These are phyloP conservation scores for Elysia chlorotica DNA, from an alignment of 1,140 invertebrate species.

Conservation along the genomic window DNA sequence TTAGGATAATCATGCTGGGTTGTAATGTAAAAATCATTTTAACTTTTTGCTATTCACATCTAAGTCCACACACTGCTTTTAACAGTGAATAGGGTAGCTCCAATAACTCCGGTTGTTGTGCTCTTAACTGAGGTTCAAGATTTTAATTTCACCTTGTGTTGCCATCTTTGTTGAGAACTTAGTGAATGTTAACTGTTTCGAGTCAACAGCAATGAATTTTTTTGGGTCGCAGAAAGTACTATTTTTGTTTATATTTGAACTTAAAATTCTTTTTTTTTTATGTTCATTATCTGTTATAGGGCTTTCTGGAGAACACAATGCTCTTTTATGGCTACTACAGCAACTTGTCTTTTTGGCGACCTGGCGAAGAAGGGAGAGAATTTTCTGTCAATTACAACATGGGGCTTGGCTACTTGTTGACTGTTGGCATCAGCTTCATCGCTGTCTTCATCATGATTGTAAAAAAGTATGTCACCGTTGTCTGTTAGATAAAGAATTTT, in stretches of 20 bases:
- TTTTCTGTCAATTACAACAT: slow-evolving; percentile 4
- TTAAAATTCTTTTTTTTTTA: too few relatives aligned
- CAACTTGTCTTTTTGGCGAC: background rate
- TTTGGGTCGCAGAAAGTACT: background rate
- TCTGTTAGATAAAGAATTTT: too few relatives aligned
- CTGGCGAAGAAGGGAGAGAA: background rate
- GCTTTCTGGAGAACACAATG: slow-evolving; percentile 7
- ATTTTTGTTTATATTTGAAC: background rate
- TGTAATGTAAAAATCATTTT: too few relatives aligned
- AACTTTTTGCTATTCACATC: too few relatives aligned
- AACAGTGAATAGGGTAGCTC: too few relatives aligned
- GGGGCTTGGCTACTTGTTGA: slow-evolving; percentile 10
- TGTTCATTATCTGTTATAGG: slow-evolving; percentile 8
- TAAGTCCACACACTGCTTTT: too few relatives aligned
- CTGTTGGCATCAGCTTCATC: slow-evolving; percentile 1
- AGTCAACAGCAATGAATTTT: background rate
- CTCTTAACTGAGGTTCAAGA: too few relatives aligned
- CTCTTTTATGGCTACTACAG: slow-evolving; percentile 14
- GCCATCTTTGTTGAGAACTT: background rate
- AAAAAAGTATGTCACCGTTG: too few relatives aligned
- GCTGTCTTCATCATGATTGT: slow-evolving; percentile 21
- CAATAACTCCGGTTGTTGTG: too few relatives aligned
- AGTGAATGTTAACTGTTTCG: background rate
- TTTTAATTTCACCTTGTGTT: too few relatives aligned
- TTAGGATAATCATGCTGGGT: too few relatives aligned